phyloP scores from a whole-genome alignment of 2,888 invertebrate genomes.

The Cepaea hortensis region DNA sequence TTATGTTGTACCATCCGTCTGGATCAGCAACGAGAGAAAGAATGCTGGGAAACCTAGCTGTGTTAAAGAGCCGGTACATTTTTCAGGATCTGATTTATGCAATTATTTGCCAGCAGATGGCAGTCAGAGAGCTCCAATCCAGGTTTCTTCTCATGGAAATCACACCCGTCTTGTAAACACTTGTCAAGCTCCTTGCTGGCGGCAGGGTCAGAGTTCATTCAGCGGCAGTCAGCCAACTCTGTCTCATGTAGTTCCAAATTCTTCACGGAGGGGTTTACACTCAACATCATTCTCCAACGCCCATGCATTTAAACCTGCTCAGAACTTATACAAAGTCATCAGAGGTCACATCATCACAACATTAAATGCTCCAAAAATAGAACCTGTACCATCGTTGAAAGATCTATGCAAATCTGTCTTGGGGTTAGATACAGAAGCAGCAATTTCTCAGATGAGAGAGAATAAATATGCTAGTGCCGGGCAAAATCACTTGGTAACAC shows the following conservation, averaged over 20 bases:
- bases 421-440: background rate
- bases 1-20: constrained; percentile 42
- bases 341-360: constrained; percentile 45
- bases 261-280: background rate
- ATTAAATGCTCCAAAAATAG: constrained; percentile 43
- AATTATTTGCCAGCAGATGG: constrained; percentile 15
- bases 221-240: background rate
- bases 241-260: background rate
- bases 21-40: constrained; percentile 41
- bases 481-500: background rate
- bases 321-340: constrained; percentile 24
- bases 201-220: constrained; percentile 15
- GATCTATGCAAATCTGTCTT: constrained; percentile 39
- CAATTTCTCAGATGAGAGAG: constrained; percentile 14
- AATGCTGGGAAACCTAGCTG: constrained; percentile 3
- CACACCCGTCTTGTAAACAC: background rate
- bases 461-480: background rate
- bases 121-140: constrained; percentile 16
- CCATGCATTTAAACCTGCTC: constrained; percentile 23
- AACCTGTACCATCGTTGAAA: constrained; percentile 36
- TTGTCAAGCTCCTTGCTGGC: background rate
- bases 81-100: background rate
- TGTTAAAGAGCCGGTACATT: background rate
- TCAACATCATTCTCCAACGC: background rate
- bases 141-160: constrained; percentile 25